phyloP scores from a whole-genome alignment of 2,888 invertebrate species.

The Dioctria linearis region DNA sequence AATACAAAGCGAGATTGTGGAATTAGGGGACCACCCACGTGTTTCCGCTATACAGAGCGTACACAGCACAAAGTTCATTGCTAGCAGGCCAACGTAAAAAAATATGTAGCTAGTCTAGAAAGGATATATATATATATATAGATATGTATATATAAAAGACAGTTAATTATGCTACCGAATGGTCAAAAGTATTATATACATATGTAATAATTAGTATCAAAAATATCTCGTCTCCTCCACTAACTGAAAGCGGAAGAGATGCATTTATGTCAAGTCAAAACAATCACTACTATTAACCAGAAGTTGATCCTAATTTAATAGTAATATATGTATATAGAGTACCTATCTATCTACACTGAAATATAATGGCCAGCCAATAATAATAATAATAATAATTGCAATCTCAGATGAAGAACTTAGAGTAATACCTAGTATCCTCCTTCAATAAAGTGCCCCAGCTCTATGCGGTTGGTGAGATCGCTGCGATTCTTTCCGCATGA shows the following conservation, averaged over 20 bases:
- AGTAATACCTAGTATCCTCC: neutral
- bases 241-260: slow-evolving; percentile 16
- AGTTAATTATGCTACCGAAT: slow-evolving; percentile 29
- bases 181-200: neutral
- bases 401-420: no score
- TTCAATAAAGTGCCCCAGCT: neutral
- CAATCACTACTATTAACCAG: no score
- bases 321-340: no score
- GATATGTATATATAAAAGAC: neutral
- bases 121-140: neutral
- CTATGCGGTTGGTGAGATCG: slow-evolving; percentile 30
- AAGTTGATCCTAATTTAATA: no score
- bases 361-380: no score
- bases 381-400: no score
- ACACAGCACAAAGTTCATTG: slow-evolving; percentile 59
- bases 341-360: no score
- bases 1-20: slow-evolving; percentile 57
- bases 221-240: slow-evolving; percentile 18
- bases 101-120: slow-evolving; percentile 3
- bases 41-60: slow-evolving; percentile 61
- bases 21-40: slow-evolving; percentile 62
- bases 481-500: slow-evolving; percentile 47
- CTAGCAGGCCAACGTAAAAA: slow-evolving; percentile 49
- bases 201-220: neutral
- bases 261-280: neutral